Base-by-base conservation (phyloP, 2,113 vertebrate genomes). In the Vanacampus margaritifer region DNA sequence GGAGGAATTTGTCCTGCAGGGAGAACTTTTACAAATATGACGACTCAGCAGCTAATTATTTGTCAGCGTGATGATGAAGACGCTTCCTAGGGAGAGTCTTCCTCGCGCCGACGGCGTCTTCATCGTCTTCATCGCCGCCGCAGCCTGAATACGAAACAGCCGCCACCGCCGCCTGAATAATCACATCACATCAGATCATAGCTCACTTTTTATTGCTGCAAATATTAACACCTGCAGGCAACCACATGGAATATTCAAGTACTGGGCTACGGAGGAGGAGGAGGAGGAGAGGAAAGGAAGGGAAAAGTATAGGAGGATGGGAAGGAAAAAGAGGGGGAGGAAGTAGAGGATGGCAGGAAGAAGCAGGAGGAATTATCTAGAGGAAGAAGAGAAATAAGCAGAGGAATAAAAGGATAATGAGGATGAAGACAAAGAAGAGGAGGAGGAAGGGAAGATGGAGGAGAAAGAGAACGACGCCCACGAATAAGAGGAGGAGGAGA, bases 161-260 rank as follows among this genome's bases (percentile, higher is more conserved):
- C 9, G n/a, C n/a, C 36, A 17, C 23, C 23, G 23, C 60, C 39
- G 39, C 37, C 54, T 43, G 60, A 62, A 62, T 62, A 62, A 62
- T 62, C 37, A 43, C 37, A 62, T 62, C n/a, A 17, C 37, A 24
- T 62, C 60, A 43, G 39, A 62, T 45, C 60, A 43, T 62, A 43
- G 60, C 60, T 62, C 39, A 43, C 60, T 62, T 62, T 43, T 62
- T 62, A 62, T 62, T 62, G 60, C 37, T 26, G 39, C 60, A 62
- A 62, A 62, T 62, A 62, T 62, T 62, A 62, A 62, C 24, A 62
- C n/a, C 60, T 62, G 60, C 60, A 26, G 60, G 60, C 60, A 9
- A 41, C 39, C 37, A 16, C 39, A 62, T 62, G 39, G 60, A 41
- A 24, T 62, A 41, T 43, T 43, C 39, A 62, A 62, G 23, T 26